These are phyloP conservation scores for Drosophila parabipectinata DNA, from an alignment of 1,140 invertebrate genomes.

Conservation along the genomic window DNA sequence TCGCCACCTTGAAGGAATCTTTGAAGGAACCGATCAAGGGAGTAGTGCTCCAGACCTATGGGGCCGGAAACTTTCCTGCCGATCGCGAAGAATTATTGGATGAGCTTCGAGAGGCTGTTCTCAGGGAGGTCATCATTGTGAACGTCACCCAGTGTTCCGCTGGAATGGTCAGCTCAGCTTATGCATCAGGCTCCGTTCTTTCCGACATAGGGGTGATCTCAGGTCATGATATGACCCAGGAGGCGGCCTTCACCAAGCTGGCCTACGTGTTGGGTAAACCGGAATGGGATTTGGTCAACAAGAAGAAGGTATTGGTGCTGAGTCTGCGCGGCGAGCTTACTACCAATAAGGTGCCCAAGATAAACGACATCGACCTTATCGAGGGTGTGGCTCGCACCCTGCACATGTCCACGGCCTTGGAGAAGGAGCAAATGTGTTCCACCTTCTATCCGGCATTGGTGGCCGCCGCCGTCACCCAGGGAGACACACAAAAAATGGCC, in stretches of 20 bases:
- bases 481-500: conserved; percentile 86
- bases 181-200: conserved; percentile 90
- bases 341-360: conserved; percentile 74
- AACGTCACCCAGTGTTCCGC: conserved; percentile 95
- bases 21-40: conserved; percentile 93
- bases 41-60: conserved; percentile 96
- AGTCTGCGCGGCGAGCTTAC: conserved; percentile 88
- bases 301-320: conserved; percentile 90
- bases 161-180: conserved; percentile 89
- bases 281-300: conserved; percentile 90
- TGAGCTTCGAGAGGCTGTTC: conserved; percentile 89
- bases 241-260: conserved; percentile 96
- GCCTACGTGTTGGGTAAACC: conserved; percentile 94
- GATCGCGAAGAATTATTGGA: conserved; percentile 91
- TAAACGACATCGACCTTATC: conserved; percentile 85
- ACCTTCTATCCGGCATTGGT: conserved; percentile 92
- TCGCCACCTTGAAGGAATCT: conserved; percentile 90
- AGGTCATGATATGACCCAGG: conserved; percentile 97
- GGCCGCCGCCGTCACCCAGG: conserved; percentile 88
- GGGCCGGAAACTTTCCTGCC: conserved; percentile 95
- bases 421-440: conserved; percentile 88
- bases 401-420: conserved; percentile 87
- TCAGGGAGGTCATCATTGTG: conserved; percentile 93
- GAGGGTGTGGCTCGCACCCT: conserved; percentile 88
- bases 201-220: conserved; percentile 90